Evolutionary conservation across 2,797 vertebrate genomes (phyloP), one percentile per base, ranked within the genome.

Genomic region (Lophius americanus): DNA sequence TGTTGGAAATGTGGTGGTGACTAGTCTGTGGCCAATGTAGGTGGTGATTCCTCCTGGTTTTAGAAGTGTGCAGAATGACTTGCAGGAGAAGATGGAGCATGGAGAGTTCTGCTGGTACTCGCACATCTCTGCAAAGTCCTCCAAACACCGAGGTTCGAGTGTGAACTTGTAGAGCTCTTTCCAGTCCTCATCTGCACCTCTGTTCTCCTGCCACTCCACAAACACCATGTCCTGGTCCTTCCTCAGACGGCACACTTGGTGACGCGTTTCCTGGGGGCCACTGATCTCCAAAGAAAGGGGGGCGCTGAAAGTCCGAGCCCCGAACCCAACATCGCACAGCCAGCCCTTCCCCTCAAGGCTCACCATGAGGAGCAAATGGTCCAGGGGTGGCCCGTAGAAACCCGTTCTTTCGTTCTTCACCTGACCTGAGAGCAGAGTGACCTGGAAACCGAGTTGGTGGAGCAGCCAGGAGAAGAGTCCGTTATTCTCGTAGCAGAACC

Each of bases 401-500:
- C 72, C 41, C 0, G 88, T 93, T 3, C 70, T 13, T 0, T 0
- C 0, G 37, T 54, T 88, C 57, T 14, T 89, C 36, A 95, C 94
- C 48, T 93, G 93, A 0, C 78, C 92, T 0, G 93, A 86, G 7
- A 94, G 61, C 3, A 92, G 7, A 0, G 77, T 87, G 2, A 92
- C 85, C 5, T 82, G 48, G 74, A 92, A 95, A 41, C 93, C 94
- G 42, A 94, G 74, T 4, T 70, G 0, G 14, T 50, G 9, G 50
- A 95, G 77, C 2, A 94, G 81, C 94, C 94, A 95, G 2, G 86
- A 87, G 78, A 95, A 94, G 2, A 96, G 85, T 0, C 89, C 80
- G 33, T 95, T 95, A 11, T 81, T 91, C 71, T 95, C 95, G 4
- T 3, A 95, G 79, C 95, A 95, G 78, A 95, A 91, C 0, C 94